Percentiles rank a stretch among this genome's conserved stretches.
Conservation (phyloP, 2,888 invertebrate genomes). For the Drosophila trichaetosa region DNA sequence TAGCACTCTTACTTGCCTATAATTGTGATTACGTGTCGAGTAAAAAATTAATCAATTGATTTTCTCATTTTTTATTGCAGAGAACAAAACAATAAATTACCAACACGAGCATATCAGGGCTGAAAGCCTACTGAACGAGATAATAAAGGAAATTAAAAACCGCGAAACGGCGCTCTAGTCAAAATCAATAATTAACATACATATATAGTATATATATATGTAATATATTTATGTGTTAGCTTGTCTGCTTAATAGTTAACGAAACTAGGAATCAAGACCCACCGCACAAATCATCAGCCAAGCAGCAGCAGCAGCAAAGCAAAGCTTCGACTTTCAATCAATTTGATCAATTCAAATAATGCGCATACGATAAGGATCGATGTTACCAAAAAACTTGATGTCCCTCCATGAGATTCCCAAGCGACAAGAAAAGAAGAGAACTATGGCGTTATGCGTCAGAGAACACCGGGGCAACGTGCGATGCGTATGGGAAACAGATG, state of each 20-base stretch:
- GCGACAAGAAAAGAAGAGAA: conserved; percentile 84
- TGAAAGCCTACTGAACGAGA: conserved; percentile 21
- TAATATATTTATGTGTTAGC: neutral
- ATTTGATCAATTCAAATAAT: conserved; percentile 84
- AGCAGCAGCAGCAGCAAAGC: neutral
- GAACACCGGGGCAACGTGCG: conserved; percentile 78
- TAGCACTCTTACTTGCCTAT: neutral
- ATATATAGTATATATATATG: conserved; percentile 8
- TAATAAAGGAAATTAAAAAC: conserved; percentile 32
- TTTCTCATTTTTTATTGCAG: conserved; percentile 57
- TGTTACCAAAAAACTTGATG: conserved; percentile 85
- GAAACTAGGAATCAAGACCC: conserved; percentile 7
- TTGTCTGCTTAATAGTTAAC: neutral
- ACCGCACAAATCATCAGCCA: conserved; percentile 43
- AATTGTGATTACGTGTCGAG: neutral
- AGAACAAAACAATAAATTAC: conserved; percentile 34
- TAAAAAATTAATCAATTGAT: conserved; percentile 2
- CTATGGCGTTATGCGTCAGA: conserved; percentile 85
- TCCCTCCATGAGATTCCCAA: conserved; percentile 85
- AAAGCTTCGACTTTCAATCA: conserved; percentile 54
- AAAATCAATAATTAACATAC: conserved; percentile 25
- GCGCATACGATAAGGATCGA: conserved; percentile 85
- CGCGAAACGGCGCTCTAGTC: conserved; percentile 40
- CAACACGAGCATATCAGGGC: conserved; percentile 65
- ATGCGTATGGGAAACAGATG: conserved; percentile 67